phyloP scores from a whole-genome alignment of 1,140 invertebrate species.

The Charaxes varanes region DNA sequence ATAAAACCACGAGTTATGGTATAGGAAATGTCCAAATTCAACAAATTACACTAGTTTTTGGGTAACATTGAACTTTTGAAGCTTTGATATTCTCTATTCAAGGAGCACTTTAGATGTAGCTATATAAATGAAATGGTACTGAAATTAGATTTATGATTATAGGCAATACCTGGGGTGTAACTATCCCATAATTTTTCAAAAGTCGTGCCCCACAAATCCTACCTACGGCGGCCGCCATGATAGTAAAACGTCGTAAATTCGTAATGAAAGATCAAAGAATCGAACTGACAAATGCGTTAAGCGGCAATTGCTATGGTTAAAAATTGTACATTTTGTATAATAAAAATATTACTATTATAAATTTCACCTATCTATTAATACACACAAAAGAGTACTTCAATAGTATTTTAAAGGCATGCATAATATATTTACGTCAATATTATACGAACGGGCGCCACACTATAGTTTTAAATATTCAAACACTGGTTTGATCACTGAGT shows the following conservation, averaged over 20 bases:
- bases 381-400: no score
- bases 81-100: conserved; percentile 22
- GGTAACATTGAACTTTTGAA: conserved; percentile 25
- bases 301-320: no score
- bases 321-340: no score
- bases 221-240: conserved; percentile 88
- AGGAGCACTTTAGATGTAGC: conserved; percentile 7
- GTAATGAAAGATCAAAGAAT: conserved; percentile 58
- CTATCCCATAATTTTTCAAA: conserved; percentile 76
- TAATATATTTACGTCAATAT: no score
- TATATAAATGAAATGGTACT: conserved; percentile 6
- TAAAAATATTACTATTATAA: no score
- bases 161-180: conserved; percentile 60
- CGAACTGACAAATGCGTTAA: conserved; percentile 49
- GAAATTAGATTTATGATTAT: conserved; percentile 23
- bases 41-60: conserved; percentile 38
- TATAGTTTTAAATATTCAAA: no score
- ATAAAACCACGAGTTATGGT: conserved; percentile 20
- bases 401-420: no score
- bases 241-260: conserved; percentile 76
- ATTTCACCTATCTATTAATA: no score
- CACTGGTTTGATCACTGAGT: no score
- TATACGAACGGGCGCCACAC: no score
- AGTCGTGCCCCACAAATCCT: conserved; percentile 87
- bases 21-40: conserved; percentile 23